Conservation (phyloP, 53 echinoderm and acorn worm genomes). For the Echinarachnius parma region DNA sequence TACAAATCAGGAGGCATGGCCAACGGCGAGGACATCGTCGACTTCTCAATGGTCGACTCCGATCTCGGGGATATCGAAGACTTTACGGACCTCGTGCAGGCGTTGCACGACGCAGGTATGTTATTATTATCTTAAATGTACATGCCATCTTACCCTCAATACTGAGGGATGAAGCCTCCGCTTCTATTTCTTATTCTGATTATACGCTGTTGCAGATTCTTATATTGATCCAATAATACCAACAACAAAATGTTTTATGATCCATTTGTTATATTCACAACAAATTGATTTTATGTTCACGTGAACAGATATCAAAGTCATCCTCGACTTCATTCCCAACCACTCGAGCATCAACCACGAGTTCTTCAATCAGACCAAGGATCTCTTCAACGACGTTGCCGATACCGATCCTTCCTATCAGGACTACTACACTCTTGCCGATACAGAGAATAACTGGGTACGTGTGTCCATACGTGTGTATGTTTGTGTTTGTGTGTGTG, state of each 20-base stretch:
- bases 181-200: no score
- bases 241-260: no score
- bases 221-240: no score
- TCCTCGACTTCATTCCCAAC: constrained; percentile 90
- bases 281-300: no score
- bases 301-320: constrained; percentile 76
- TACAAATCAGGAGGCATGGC: constrained; percentile 72
- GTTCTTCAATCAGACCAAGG: constrained; percentile 51
- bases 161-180: no score
- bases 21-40: constrained; percentile 78
- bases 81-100: constrained; percentile 53
- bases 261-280: no score
- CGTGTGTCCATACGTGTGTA: no score
- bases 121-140: no score
- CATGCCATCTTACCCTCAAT: no score
- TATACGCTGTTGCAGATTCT: no score
- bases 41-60: constrained; percentile 63
- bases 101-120: constrained; percentile 54
- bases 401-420: constrained; percentile 17
- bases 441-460: constrained; percentile 80
- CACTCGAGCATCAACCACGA: constrained; percentile 77
- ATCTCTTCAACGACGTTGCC: neutral
- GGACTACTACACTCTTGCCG: constrained; percentile 63
- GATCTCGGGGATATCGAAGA: constrained; percentile 64
- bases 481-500: no score